Evolutionary conservation across 2,797 vertebrate genomes (phyloP).

Genomic region (Characodon lateralis): DNA sequence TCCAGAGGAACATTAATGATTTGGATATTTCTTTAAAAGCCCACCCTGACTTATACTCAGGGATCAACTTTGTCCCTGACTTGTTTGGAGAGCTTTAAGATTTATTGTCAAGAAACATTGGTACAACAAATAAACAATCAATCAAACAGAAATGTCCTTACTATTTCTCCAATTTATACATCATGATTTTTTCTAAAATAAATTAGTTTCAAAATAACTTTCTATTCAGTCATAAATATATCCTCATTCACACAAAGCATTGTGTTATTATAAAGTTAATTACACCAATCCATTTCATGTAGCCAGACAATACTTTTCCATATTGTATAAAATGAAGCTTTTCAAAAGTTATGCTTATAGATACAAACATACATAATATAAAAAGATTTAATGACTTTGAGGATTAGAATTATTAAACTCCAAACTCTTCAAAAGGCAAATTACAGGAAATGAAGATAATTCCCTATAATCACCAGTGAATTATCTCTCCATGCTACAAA

Average conservation of each 20-base stretch:
- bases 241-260: constrained; percentile 6
- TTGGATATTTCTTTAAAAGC: no score
- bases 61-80: no score
- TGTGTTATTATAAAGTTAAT: constrained; percentile 14
- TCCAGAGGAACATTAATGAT: no score
- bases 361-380: constrained; percentile 28
- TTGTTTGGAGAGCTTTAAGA: no score
- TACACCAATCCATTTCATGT: constrained; percentile 30
- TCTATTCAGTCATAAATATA: not conserved
- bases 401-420: constrained; percentile 68
- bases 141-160: no score
- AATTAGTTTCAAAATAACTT: not conserved
- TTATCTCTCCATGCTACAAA: constrained; percentile 45
- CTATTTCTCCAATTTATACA: no score
- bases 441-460: constrained; percentile 60
- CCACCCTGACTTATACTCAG: no score
- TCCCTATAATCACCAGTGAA: constrained; percentile 57
- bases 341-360: constrained; percentile 55
- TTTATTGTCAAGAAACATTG: no score
- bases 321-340: constrained; percentile 45
- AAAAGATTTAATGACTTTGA: constrained; percentile 65
- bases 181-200: no score
- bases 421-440: constrained; percentile 52
- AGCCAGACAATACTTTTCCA: constrained; percentile 20
- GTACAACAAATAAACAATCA: no score